phyloP scores from a whole-genome alignment of 2,797 vertebrate genomes.

The Myotis vivesi region DNA sequence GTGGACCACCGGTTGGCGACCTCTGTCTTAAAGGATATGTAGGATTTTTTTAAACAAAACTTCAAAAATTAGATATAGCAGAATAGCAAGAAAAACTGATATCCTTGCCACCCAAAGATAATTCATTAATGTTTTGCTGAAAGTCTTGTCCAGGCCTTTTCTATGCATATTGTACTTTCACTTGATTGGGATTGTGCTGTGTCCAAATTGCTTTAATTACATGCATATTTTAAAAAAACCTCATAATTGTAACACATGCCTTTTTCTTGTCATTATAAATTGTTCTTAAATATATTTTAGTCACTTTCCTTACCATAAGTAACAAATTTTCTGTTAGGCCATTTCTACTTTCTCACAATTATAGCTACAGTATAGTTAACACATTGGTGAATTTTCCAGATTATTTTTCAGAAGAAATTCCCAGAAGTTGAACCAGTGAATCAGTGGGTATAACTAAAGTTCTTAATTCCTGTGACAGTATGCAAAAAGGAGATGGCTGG shows the following conservation, averaged over 20 bases:
- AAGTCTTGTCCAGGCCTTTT: neutral
- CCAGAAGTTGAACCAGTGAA: neutral
- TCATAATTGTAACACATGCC: neutral
- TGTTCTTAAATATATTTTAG: conserved; percentile 46
- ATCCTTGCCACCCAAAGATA: neutral
- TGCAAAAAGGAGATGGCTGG: neutral
- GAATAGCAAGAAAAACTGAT: conserved; percentile 3
- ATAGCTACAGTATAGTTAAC: conserved; percentile 12
- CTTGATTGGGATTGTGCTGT: neutral
- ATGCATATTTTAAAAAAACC: neutral
- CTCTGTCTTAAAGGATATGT: neutral
- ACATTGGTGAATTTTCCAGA: conserved; percentile 19
- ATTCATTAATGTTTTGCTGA: neutral
- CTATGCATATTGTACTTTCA: neutral
- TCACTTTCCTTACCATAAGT: conserved; percentile 1
- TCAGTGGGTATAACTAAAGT: neutral
- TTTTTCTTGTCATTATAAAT: conserved; percentile 31
- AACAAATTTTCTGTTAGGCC: neutral
- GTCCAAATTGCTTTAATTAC: neutral
- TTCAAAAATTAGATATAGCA: conserved; percentile 26
- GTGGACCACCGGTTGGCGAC: no score
- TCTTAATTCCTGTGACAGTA: neutral
- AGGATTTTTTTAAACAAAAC: conserved; percentile 6
- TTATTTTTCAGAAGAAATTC: conserved; percentile 38
- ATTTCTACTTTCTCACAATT: conserved; percentile 39